These are phyloP conservation scores for Ptychadena robeensis DNA, from an alignment of 2,797 vertebrate species.

Conservation along the genomic window DNA sequence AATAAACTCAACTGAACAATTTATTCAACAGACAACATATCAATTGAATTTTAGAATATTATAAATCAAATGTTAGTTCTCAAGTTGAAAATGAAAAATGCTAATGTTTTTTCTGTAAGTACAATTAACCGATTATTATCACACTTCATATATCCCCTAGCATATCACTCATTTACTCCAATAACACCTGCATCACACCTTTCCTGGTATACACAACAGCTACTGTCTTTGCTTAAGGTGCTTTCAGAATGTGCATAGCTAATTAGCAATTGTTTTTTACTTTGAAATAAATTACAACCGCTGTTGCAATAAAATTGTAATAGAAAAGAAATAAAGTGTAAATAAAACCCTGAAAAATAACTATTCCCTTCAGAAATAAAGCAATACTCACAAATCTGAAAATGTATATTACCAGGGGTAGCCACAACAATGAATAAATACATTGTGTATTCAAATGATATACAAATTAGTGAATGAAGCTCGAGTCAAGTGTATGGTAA, in stretches of 20 bases:
- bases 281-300: conserved; percentile 30
- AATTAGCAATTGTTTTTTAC: conserved; percentile 29
- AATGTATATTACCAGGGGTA: conserved; percentile 9
- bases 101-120: no score
- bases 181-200: background rate
- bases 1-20: no score
- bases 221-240: conserved; percentile 1
- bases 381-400: conserved; percentile 11
- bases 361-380: background rate
- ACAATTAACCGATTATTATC: no score
- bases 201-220: background rate
- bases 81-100: no score
- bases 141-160: no score
- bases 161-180: background rate
- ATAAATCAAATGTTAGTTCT: no score
- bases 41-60: no score
- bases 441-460: background rate
- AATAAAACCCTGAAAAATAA: conserved; percentile 16
- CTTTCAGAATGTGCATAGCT: conserved; percentile 26
- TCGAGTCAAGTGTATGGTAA: background rate
- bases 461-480: background rate
- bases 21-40: no score
- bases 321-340: conserved; percentile 15
- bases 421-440: conserved; percentile 3
- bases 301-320: conserved; percentile 27